Evolutionary conservation across 1,140 invertebrate genomes (phyloP).

Genomic region (Cherax destructor): DNA sequence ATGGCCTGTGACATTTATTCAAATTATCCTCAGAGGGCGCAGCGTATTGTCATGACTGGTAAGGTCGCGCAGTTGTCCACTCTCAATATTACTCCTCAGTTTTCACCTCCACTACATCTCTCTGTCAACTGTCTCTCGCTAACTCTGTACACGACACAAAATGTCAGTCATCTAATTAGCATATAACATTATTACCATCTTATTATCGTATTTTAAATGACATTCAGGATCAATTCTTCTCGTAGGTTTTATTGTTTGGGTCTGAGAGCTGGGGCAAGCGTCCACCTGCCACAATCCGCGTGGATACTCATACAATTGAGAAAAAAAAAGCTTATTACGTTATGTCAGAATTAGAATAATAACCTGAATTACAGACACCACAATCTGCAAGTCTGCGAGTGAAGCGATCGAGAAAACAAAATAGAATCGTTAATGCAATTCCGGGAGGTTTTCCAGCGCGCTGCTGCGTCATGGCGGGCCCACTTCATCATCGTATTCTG

Average conservation of each 20-base stretch:
- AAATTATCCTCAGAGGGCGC: conserved; percentile 47
- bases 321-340: conserved; percentile 9
- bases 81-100: conserved; percentile 27
- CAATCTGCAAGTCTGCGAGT: conserved; percentile 27
- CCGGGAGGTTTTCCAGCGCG: conserved; percentile 33
- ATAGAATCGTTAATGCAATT: conserved; percentile 58
- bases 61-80: not conserved
- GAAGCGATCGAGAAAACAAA: conserved; percentile 62
- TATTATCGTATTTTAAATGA: conserved; percentile 37
- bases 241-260: not conserved
- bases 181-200: conserved; percentile 43
- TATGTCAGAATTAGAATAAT: conserved; percentile 39
- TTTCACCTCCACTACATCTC: not conserved
- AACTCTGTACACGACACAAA: not conserved
- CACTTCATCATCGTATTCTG: conserved; percentile 63
- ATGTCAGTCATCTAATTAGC: conserved; percentile 51
- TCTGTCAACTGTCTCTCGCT: conserved; percentile 3
- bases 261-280: not conserved
- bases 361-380: conserved; percentile 35
- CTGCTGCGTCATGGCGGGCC: conserved; percentile 52
- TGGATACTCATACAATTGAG: not conserved
- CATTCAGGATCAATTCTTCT: conserved; percentile 33
- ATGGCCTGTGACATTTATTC: conserved; percentile 61
- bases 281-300: not conserved
- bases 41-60: conserved; percentile 38